Conservation (phyloP, 2,797 vertebrate genomes). For the Jordanella pulchra region DNA sequence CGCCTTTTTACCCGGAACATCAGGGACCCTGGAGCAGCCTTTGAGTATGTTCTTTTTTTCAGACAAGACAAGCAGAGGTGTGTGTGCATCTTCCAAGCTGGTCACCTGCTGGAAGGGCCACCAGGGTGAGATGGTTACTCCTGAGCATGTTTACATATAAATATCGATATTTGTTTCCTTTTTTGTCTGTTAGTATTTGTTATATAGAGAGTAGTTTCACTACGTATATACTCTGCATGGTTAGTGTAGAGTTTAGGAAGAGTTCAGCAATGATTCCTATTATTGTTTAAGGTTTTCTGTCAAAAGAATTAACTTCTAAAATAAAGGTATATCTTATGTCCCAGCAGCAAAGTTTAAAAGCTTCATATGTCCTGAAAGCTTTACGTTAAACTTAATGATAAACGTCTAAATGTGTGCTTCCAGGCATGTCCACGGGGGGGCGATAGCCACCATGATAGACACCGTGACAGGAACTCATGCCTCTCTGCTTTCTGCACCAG, state of each 20-base stretch:
- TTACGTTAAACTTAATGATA: not conserved
- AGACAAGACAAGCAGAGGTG: constrained; percentile 76
- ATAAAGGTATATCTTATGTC: not conserved
- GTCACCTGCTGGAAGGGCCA: constrained; percentile 83
- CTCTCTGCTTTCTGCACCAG: constrained; percentile 48
- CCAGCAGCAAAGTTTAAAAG: not conserved
- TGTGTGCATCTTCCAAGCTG: constrained; percentile 83
- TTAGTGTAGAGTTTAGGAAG: no score
- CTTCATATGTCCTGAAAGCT: not conserved
- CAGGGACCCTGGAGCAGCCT: constrained; percentile 75
- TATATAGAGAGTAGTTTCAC: not conserved
- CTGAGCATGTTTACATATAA: not conserved
- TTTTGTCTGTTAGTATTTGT: not conserved
- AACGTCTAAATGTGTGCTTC: constrained; percentile 35
- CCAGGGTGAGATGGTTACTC: constrained; percentile 79
- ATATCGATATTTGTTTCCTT: not conserved
- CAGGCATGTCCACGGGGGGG: constrained; percentile 85
- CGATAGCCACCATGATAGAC: constrained; percentile 85
- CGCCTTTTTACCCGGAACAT: constrained; percentile 80
- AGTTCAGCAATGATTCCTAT: not conserved
- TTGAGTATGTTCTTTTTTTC: constrained; percentile 85
- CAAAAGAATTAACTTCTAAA: not conserved
- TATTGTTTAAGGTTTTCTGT: not conserved
- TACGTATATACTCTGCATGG: not conserved
- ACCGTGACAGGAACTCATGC: constrained; percentile 71